These are phyloP conservation scores for Heterodera schachtii DNA, from an alignment of 1,140 invertebrate species.

Conservation along the genomic window DNA sequence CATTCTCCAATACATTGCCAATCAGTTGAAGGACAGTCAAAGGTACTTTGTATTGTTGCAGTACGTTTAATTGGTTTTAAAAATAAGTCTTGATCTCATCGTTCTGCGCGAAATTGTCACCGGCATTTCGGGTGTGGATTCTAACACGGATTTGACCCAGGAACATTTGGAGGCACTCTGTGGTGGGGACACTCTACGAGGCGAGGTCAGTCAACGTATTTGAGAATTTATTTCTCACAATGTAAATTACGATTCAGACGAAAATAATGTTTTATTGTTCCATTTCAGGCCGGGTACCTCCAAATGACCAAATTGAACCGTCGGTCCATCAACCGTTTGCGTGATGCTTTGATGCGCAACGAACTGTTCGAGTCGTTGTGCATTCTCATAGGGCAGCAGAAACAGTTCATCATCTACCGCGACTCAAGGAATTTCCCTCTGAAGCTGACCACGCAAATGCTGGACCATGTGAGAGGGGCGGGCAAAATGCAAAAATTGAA, in stretches of 20 bases:
- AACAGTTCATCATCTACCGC: constrained; percentile 86
- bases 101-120: constrained; percentile 96
- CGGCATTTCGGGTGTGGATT: constrained; percentile 98
- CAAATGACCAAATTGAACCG: constrained; percentile 95
- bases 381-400: constrained; percentile 92
- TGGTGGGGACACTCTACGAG: constrained; percentile 89
- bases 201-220: constrained; percentile 72
- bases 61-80: constrained; percentile 6
- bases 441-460: constrained; percentile 75
- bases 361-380: constrained; percentile 89
- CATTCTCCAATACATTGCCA: constrained; percentile 91
- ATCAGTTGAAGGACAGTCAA: constrained; percentile 92
- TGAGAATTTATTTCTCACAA: no score
- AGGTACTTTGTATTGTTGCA: constrained; percentile 72
- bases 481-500: no score
- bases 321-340: constrained; percentile 89
- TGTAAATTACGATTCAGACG: no score
- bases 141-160: constrained; percentile 83
- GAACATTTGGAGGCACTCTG: constrained; percentile 94
- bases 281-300: constrained; percentile 84
- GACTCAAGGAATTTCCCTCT: constrained; percentile 85
- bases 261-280: constrained; percentile 1
- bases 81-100: constrained; percentile 71
- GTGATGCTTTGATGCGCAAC: constrained; percentile 88
- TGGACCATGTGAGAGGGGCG: constrained; percentile 68